phyloP scores from a whole-genome alignment of 2,113 vertebrate genomes.

The Megaleporinus macrocephalus region DNA sequence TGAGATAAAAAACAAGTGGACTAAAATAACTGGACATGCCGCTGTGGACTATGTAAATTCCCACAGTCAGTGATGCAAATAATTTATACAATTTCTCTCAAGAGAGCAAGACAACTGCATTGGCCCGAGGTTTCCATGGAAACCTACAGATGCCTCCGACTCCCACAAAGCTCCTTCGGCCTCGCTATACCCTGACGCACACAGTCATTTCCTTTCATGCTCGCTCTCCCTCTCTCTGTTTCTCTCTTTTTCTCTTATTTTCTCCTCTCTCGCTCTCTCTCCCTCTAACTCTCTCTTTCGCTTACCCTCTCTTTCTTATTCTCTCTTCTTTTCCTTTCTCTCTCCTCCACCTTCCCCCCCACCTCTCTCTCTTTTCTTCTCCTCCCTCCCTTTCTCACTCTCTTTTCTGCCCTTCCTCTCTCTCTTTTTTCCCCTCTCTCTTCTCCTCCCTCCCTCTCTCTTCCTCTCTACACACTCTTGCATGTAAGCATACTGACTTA shows the following conservation, averaged over 20 bases:
- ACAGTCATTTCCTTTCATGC: constrained; percentile 3
- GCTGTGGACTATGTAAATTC: constrained; percentile 37
- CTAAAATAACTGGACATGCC: constrained; percentile 29
- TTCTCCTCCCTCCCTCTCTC: background rate
- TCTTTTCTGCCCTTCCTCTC: background rate
- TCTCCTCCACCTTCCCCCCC: background rate
- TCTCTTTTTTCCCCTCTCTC: constrained; percentile 6
- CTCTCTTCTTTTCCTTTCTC: background rate
- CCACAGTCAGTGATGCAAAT: constrained; percentile 51
- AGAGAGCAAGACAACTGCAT: constrained; percentile 51
- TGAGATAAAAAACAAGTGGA: background rate
- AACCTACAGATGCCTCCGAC: constrained; percentile 56
- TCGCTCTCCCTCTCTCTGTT: constrained; percentile 10
- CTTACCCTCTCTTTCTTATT: constrained; percentile 3
- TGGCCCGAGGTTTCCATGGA: constrained; percentile 54
- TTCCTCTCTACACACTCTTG: constrained; percentile 11
- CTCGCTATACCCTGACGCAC: constrained; percentile 29
- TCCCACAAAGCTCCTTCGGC: constrained; percentile 53
- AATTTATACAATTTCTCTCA: constrained; percentile 42
- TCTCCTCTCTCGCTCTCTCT: background rate
- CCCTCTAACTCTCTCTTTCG: no score
- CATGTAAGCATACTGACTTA: constrained; percentile 13
- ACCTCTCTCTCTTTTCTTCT: background rate
- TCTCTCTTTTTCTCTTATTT: background rate
- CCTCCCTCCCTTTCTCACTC: background rate